Base-by-base conservation (phyloP, 2,888 invertebrate genomes). In the Ptilodon capucinus region DNA sequence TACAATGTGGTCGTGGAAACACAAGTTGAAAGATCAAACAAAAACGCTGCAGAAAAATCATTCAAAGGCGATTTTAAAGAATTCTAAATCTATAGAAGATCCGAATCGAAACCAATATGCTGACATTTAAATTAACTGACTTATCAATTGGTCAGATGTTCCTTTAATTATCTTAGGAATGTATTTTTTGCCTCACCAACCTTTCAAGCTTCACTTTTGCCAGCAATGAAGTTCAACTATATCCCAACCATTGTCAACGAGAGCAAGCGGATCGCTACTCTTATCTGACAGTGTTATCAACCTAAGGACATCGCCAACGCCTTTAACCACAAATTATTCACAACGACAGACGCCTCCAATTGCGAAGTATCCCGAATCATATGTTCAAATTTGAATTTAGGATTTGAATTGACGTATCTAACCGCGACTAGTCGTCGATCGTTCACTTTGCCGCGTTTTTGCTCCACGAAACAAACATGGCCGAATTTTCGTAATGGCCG, bases 401-500 rank as follows among this genome's bases (percentile, higher is more conserved):
- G 71, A 74, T 71, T 57, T 58, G 48, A 64, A 59, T 57, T 59
- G 70, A 69, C 68, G 67, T 68, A 60, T 64, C 64, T 63, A 63
- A 56, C 62, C 58, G 60, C 67, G 59, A 62, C 70, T 69, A 70
- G 74, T 73, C 74, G 75, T 68, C 48, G 69, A 71, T 73, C 68
- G 63, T 68, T 64, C 71, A 74, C 71, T 75, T 80, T 81, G 74
- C 81, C 77, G 81, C 79, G 79, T 81, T 85, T 84, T 83, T 80
- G 75, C 76, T 62, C 63, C 61, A 65, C 68, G 75, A 75, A 77
- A 79, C 80, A 77, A 86, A 86, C 76, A 87, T 86, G 86, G 86
- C 85, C 85, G 87, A 88, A 87, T 81, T 83, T 81, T 76, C 73
- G 76, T 81, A 74, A 85, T 85, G 85, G 84, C 81, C 75, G 81